phyloP scores from a whole-genome alignment of 2,797 vertebrate genomes.

The Cirrhinus molitorella region DNA sequence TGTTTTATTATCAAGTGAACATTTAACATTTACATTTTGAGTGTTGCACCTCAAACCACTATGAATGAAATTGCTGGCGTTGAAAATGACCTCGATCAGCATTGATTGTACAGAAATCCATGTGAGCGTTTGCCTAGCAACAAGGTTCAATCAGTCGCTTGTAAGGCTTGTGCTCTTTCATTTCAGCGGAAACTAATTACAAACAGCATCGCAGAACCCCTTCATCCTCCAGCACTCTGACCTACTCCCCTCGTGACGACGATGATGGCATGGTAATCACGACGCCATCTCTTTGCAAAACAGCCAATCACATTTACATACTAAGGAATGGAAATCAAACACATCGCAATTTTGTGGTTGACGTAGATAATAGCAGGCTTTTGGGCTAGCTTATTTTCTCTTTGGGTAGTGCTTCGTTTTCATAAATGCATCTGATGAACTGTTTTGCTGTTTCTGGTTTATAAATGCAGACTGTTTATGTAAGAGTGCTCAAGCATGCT shows the following conservation, averaged over 20 bases:
- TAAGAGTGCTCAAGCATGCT: not conserved
- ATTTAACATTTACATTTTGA: not conserved
- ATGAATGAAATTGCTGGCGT: not conserved
- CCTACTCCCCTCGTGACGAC: slow-evolving; percentile 92
- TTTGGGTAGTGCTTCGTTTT: not conserved
- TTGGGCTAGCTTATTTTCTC: not conserved
- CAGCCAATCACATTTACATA: slow-evolving; percentile 43
- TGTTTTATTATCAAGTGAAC: too few relatives aligned
- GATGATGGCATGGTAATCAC: slow-evolving; percentile 92
- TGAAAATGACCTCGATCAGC: slow-evolving; percentile 24
- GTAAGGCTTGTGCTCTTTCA: slow-evolving; percentile 15
- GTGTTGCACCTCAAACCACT: not conserved
- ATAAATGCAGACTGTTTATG: not conserved
- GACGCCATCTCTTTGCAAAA: slow-evolving; percentile 38
- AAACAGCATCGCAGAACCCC: slow-evolving; percentile 96
- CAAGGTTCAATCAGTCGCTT: slow-evolving; percentile 20
- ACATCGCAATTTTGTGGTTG: not conserved
- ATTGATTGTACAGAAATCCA: slow-evolving; percentile 1
- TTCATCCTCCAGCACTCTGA: slow-evolving; percentile 94
- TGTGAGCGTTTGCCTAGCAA: not conserved
- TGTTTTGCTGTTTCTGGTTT: slow-evolving; percentile 23
- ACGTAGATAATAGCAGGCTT: not conserved
- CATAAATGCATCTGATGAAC: slow-evolving; percentile 41
- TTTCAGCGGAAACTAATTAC: slow-evolving; percentile 87
- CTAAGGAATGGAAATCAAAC: not conserved